Evolutionary conservation across 2,797 vertebrate genomes (phyloP), one percentile per base, ranked within the genome.

Genomic region (Muscicapa comitata): DNA sequence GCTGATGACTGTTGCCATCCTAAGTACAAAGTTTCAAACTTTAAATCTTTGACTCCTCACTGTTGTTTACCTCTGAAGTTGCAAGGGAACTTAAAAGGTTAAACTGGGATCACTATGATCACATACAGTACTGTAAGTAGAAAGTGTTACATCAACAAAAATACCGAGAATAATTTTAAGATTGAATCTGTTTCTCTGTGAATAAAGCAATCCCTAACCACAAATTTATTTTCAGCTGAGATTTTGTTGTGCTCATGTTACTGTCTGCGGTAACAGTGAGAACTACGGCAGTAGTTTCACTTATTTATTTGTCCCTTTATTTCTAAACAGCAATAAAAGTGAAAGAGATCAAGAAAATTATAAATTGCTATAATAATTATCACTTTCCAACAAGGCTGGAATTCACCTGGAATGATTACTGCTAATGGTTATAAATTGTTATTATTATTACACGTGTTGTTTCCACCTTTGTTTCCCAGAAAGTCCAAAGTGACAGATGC

Each of bases 81-180:
- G 25, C 10, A 75, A 17, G 6, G 7, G 13, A 48, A 62, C 19
- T 38, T 10, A 3, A 42, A 28, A 62, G 13, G 42, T 54, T 13
- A 51, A 82, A 26, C 19, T n/a, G 14, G 24, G 38, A 82, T 66
- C 21, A 21, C 25, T 67, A 9, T 17, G 17, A 48, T 8, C 21
- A 33, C 3, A 8, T 18, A 37, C 2, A 15, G 25, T 19, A 43
- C 1, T 0, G 1, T 9, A 67, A 48, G 38, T 40, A 48, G 11
- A 26, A 65, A 71, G 35, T 0, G 2, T 12, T 31, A 28, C 9
- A 54, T 18, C 18, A 35, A 40, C 11, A 48, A 54, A 75, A 38
- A 66, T 7, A 54, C 5, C 10, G 24, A 43, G 23, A 63, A 81
- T 4, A 38, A 66, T 7, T 63, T 50, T 42, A 59, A 65, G 28